Percentiles rank a stretch among this genome's conserved stretches.
phyloP scores from a whole-genome alignment of 2,797 vertebrate genomes.

The Lutjanus argentimaculatus region DNA sequence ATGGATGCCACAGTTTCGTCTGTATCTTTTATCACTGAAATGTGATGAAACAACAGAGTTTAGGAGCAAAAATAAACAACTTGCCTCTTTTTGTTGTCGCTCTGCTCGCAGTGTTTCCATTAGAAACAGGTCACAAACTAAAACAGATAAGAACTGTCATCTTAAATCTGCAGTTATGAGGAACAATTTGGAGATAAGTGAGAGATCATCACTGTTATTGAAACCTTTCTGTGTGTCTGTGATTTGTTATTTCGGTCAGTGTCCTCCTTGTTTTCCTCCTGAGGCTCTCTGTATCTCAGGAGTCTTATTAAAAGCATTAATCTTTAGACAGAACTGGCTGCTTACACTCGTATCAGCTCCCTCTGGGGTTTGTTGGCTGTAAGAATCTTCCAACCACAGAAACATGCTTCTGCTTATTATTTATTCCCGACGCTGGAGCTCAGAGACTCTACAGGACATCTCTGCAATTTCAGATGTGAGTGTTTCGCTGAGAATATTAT shows the following conservation, averaged over 20 bases:
- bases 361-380: not conserved
- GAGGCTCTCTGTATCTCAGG: not conserved
- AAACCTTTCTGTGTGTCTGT: not conserved
- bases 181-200: not conserved
- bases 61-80: too few species aligned
- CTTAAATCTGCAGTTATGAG: not conserved
- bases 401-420: not conserved
- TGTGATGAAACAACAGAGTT: too few species aligned
- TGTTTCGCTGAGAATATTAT: not conserved
- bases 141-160: not conserved
- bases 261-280: not conserved
- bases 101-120: too few species aligned
- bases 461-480: not conserved
- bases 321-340: not conserved
- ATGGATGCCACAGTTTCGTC: too few species aligned
- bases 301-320: constrained; percentile 27
- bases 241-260: not conserved
- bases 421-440: too few species aligned
- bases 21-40: too few species aligned
- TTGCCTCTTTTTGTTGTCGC: too few species aligned
- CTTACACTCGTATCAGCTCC: not conserved
- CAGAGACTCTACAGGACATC: rapidly evolving
- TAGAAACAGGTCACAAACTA: too few species aligned
- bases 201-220: not conserved
- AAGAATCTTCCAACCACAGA: not conserved